These are phyloP conservation scores for Enhydra lutris DNA, from an alignment of 2,113 vertebrate genomes.

Conservation along the genomic window DNA sequence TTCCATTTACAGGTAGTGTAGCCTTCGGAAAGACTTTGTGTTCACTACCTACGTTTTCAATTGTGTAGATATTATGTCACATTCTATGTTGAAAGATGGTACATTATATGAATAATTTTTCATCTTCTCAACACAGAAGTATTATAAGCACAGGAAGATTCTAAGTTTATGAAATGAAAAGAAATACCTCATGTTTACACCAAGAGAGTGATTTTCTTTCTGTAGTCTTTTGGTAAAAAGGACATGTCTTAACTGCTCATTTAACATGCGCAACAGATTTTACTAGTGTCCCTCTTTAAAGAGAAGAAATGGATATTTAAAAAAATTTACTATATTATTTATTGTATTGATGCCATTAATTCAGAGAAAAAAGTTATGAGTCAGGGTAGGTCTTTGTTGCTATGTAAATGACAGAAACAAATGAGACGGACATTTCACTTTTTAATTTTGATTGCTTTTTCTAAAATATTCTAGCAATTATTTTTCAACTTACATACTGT, in stretches of 20 bases:
- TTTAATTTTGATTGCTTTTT: neutral
- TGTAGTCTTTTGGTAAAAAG: neutral
- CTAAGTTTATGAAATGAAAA: neutral
- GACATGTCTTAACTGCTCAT: neutral
- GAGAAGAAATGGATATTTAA: neutral
- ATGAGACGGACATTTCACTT: neutral
- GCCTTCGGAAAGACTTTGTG: neutral
- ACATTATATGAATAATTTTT: neutral
- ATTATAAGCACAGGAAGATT: neutral
- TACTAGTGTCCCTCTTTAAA: neutral
- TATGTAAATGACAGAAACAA: neutral
- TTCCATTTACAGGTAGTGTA: neutral
- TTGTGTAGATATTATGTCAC: neutral
- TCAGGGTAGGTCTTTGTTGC: neutral
- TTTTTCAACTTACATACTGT: neutral
- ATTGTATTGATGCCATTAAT: neutral
- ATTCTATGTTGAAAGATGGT: neutral
- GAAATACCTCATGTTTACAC: neutral
- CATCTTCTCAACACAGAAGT: neutral
- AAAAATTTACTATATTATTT: neutral
- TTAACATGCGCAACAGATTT: neutral
- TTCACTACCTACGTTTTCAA: neutral
- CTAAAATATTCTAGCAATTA: neutral
- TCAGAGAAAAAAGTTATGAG: neutral
- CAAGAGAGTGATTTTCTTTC: neutral